phyloP scores from a whole-genome alignment of 2,113 vertebrate species.

The Sinosuthora webbiana region DNA sequence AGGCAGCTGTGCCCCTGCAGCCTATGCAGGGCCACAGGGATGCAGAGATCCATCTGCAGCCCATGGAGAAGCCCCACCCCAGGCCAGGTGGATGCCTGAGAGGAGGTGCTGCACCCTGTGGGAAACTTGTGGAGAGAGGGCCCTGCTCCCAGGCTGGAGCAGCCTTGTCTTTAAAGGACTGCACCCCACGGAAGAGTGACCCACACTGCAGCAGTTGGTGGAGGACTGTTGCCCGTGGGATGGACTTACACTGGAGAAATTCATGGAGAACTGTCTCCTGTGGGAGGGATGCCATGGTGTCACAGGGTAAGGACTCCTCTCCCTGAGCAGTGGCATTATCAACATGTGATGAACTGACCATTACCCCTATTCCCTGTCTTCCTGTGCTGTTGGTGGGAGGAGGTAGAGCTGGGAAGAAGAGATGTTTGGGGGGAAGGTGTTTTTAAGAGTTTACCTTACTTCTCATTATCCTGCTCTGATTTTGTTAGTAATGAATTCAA shows the following conservation, averaged over 20 bases:
- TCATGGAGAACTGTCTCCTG: accelerated
- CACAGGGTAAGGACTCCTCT: neutral
- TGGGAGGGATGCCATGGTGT: accelerated
- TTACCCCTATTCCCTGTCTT: neutral
- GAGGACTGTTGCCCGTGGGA: neutral
- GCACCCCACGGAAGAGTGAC: neutral
- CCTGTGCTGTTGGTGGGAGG: accelerated
- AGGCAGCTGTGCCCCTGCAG: neutral
- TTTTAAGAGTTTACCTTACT: neutral
- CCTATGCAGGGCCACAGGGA: neutral
- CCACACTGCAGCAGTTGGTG: accelerated
- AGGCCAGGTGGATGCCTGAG: neutral
- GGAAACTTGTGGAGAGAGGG: too few relatives aligned
- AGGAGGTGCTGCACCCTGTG: too few relatives aligned
- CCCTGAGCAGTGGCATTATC: neutral
- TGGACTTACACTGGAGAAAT: neutral
- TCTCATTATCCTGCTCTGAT: neutral
- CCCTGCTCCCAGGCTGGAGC: neutral
- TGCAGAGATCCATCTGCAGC: neutral
- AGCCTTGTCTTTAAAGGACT: neutral
- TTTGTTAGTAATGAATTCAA: neutral
- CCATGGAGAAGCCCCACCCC: accelerated
- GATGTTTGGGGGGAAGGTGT: accelerated
- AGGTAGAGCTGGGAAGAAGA: neutral
- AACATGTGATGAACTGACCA: too few relatives aligned